These are phyloP conservation scores for Iguana delicatissima DNA, from an alignment of 2,797 vertebrate genomes.

Conservation along the genomic window DNA sequence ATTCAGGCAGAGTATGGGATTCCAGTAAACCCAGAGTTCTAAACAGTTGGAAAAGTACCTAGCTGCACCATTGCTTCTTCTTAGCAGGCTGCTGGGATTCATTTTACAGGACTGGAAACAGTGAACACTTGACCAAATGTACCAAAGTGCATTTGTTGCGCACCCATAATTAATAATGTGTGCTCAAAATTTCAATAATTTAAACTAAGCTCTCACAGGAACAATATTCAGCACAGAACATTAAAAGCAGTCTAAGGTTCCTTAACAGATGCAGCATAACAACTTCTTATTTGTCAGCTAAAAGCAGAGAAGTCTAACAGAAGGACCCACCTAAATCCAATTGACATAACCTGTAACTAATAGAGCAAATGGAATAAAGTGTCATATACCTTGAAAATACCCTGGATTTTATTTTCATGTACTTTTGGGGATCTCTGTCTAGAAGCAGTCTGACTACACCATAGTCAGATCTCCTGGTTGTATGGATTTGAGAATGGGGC, in stretches of 20 bases:
- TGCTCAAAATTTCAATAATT: conserved; percentile 70
- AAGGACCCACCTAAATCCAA: neutral
- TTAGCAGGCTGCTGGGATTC: conserved; percentile 47
- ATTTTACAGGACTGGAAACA: conserved; percentile 62
- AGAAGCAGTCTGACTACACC: too few relatives aligned
- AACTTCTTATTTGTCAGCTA: conserved; percentile 13
- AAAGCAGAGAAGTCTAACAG: neutral
- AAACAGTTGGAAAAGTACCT: neutral
- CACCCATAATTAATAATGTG: conserved; percentile 38
- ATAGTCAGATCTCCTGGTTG: neutral
- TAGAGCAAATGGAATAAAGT: neutral
- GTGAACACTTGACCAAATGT: conserved; percentile 48
- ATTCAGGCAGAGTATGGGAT: neutral
- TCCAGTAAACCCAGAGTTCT: neutral
- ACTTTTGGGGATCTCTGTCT: neutral
- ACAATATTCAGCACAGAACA: conserved; percentile 28
- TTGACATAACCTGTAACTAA: neutral
- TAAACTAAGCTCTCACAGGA: conserved; percentile 54
- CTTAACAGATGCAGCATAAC: neutral
- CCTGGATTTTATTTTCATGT: neutral
- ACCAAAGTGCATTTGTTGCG: conserved; percentile 48
- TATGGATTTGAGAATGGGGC: neutral
- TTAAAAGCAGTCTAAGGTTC: conserved; percentile 30
- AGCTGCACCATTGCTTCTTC: neutral
- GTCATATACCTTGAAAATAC: neutral